Conservation (phyloP, 2,888 invertebrate species). For the Halictus quadricinctus region DNA sequence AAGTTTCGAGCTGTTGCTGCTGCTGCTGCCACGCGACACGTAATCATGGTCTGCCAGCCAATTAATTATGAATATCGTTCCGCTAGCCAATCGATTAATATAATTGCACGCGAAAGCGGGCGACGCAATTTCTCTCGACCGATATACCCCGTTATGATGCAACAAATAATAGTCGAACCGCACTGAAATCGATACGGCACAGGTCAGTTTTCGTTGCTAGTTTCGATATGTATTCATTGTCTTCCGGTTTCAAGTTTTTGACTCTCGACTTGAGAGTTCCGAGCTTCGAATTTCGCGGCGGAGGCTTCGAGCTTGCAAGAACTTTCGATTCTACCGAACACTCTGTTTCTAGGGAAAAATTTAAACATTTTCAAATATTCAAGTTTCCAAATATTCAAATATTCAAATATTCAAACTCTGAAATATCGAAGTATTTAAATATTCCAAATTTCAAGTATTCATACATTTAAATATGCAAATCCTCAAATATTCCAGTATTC, state of each 20-base stretch:
- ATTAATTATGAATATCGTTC: background rate
- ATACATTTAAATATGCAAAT: no score
- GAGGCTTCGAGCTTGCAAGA: background rate
- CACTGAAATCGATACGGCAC: background rate
- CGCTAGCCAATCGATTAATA: background rate
- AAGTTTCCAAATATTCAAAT: no score
- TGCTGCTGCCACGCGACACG: background rate
- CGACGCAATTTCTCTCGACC: background rate
- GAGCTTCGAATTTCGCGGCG: background rate
- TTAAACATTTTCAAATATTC: background rate
- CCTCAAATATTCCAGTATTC: no score
- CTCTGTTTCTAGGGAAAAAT: background rate
- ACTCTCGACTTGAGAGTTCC: background rate
- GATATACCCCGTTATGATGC: background rate
- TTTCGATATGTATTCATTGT: background rate
- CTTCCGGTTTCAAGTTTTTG: background rate
- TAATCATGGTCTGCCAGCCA: background rate
- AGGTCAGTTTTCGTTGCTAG: background rate
- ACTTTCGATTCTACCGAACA: background rate
- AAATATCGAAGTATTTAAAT: no score
- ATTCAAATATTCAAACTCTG: no score
- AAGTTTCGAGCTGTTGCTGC: background rate
- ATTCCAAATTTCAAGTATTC: background rate
- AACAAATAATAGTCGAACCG: background rate
- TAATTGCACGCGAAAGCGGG: background rate